Percentiles rank a stretch among this genome's conserved stretches.
These are phyloP conservation scores for Mustela lutreola DNA, from an alignment of 2,113 vertebrate species.

Conservation along the genomic window DNA sequence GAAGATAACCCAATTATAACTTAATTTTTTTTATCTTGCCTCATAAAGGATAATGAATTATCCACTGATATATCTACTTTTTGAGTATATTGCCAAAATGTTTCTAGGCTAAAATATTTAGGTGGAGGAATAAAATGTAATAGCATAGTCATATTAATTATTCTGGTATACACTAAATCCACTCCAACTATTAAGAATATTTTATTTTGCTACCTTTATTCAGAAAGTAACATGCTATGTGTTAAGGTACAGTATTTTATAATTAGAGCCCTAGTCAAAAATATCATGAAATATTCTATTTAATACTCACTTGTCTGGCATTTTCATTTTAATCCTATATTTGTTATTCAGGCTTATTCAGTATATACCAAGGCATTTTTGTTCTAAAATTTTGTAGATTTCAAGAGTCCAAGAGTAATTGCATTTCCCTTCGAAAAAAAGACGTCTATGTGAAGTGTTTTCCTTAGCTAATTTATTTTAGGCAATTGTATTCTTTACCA, in stretches of 20 bases:
- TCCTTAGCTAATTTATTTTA: slow-evolving; percentile 47
- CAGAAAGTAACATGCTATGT: slow-evolving; percentile 52
- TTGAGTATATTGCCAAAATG: neutral
- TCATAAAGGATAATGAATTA: slow-evolving; percentile 39
- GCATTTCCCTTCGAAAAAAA: slow-evolving; percentile 61
- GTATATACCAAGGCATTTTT: slow-evolving; percentile 42
- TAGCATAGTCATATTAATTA: neutral
- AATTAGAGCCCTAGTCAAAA: slow-evolving; percentile 67
- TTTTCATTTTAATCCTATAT: slow-evolving; percentile 66
- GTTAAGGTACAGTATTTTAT: slow-evolving; percentile 58
- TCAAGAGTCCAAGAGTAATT: slow-evolving; percentile 59
- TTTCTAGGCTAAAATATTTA: slow-evolving; percentile 64
- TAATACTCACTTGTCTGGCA: slow-evolving; percentile 9
- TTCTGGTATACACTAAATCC: slow-evolving; percentile 15
- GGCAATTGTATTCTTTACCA: slow-evolving; percentile 28
- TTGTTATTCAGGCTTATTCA: slow-evolving; percentile 61
- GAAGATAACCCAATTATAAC: slow-evolving; percentile 34
- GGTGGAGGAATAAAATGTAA: slow-evolving; percentile 56
- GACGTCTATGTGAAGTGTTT: slow-evolving; percentile 40
- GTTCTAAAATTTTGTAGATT: slow-evolving; percentile 65
- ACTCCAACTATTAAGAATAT: slow-evolving; percentile 50
- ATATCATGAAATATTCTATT: slow-evolving; percentile 49
- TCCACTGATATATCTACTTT: neutral
- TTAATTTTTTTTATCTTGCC: slow-evolving; percentile 47
- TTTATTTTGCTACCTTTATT: slow-evolving; percentile 60